Evolutionary conservation across 2,797 vertebrate species (phyloP).

Genomic region (Ceyx erithaca): DNA sequence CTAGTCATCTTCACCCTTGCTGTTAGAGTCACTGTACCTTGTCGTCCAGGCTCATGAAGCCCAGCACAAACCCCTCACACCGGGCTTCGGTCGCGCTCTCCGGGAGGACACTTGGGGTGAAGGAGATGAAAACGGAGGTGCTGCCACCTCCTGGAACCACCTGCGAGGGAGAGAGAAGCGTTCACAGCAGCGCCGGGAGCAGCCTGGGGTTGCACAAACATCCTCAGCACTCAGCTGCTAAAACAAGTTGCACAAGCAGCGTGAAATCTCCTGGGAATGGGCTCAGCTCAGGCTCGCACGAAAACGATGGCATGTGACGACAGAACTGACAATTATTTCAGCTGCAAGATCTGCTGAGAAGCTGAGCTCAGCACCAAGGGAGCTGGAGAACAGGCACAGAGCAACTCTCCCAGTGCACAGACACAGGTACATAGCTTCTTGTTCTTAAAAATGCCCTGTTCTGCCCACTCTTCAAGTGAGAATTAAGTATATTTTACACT

Average conservation of each 20-base stretch:
- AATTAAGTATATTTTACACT: not conserved
- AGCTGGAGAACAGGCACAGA: not conserved
- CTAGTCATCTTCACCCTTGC: not conserved
- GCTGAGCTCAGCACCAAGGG: not conserved
- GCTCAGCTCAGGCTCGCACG: not conserved
- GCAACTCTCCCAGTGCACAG: not conserved
- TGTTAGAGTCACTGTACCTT: conserved; percentile 75
- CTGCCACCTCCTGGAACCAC: conserved; percentile 87
- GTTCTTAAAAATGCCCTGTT: not conserved
- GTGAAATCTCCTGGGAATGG: not conserved
- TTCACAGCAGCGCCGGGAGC: rapidly evolving
- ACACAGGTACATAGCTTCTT: not conserved
- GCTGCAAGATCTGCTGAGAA: not conserved
- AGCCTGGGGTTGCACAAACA: not conserved
- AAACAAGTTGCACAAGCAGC: not conserved
- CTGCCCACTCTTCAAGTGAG: not conserved
- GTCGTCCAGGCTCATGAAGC: conserved; percentile 88
- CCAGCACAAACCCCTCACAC: conserved; percentile 82
- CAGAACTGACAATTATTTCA: not conserved
- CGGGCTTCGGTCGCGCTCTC: conserved; percentile 58
- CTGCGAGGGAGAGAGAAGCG: conserved; percentile 60
- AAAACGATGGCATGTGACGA: not conserved
- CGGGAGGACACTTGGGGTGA: conserved; percentile 84
- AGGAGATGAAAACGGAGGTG: conserved; percentile 82
- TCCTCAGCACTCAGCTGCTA: not conserved